Evolutionary conservation across 2,888 invertebrate genomes (phyloP).

Genomic region (Catocala sponsa): DNA sequence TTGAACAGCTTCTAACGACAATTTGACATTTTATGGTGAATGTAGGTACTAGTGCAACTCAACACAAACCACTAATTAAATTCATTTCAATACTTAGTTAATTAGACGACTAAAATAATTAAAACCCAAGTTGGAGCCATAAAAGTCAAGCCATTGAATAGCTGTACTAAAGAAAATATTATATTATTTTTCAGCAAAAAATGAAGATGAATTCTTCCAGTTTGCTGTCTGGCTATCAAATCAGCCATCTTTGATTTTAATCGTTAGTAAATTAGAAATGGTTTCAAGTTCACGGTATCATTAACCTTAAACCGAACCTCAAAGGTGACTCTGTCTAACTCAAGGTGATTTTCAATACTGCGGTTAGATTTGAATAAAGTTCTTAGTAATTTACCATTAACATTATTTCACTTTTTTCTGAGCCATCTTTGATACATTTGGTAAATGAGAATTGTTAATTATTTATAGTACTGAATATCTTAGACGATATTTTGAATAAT

Average conservation of each 20-base stretch:
- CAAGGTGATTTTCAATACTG: background rate
- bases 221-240: background rate
- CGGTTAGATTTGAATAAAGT: background rate
- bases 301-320: background rate
- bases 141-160: too few relatives aligned
- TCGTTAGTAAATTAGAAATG: constrained; percentile 12
- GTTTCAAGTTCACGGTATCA: constrained; percentile 13
- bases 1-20: too few relatives aligned
- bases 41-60: too few relatives aligned
- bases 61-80: too few relatives aligned
- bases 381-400: background rate
- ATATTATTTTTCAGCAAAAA: background rate
- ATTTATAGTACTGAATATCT: too few relatives aligned
- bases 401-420: background rate
- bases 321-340: constrained; percentile 2
- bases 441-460: too few relatives aligned
- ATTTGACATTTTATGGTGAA: too few relatives aligned
- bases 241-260: constrained; percentile 6
- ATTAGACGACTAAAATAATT: too few relatives aligned
- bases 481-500: too few relatives aligned
- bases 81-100: too few relatives aligned
- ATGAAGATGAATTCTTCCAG: background rate
- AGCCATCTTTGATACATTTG: too few relatives aligned
- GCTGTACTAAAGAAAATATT: background rate
- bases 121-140: too few relatives aligned